phyloP scores from a whole-genome alignment of 2,113 vertebrate genomes.

The Myotis lucifugus region DNA sequence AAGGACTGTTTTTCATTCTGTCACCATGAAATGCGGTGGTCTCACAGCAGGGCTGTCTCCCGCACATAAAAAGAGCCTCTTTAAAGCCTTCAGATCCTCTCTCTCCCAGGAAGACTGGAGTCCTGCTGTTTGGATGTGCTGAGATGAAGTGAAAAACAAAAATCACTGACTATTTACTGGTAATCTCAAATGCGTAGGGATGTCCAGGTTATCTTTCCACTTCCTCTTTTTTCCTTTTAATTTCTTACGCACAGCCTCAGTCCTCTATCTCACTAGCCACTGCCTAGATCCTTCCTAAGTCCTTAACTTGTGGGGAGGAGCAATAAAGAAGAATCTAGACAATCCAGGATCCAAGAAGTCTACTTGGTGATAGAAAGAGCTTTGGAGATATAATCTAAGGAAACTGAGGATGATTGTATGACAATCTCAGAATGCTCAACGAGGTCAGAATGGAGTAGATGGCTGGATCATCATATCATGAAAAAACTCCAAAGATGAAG shows the following conservation, averaged over 20 bases:
- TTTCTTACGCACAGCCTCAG: background rate
- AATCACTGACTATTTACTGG: background rate
- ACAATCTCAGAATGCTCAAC: background rate
- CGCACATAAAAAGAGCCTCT: background rate
- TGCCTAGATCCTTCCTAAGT: background rate
- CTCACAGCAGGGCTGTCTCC: background rate
- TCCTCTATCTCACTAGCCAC: background rate
- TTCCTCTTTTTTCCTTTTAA: background rate
- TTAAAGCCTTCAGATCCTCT: background rate
- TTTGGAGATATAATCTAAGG: background rate
- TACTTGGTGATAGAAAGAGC: background rate
- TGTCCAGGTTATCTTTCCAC: background rate
- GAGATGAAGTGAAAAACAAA: constrained; percentile 25
- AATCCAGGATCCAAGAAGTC: background rate
- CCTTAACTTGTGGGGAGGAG: background rate
- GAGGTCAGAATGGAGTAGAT: background rate
- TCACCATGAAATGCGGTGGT: background rate
- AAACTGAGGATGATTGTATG: background rate
- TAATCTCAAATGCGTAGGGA: background rate
- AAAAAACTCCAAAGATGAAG: background rate
- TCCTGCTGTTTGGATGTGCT: background rate
- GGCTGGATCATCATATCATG: background rate
- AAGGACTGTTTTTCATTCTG: background rate
- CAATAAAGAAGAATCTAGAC: background rate
- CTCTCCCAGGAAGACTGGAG: background rate